Evolutionary conservation across 2,113 vertebrate species (phyloP), one percentile per base, ranked within the genome.

Genomic region (Falco punctatus): DNA sequence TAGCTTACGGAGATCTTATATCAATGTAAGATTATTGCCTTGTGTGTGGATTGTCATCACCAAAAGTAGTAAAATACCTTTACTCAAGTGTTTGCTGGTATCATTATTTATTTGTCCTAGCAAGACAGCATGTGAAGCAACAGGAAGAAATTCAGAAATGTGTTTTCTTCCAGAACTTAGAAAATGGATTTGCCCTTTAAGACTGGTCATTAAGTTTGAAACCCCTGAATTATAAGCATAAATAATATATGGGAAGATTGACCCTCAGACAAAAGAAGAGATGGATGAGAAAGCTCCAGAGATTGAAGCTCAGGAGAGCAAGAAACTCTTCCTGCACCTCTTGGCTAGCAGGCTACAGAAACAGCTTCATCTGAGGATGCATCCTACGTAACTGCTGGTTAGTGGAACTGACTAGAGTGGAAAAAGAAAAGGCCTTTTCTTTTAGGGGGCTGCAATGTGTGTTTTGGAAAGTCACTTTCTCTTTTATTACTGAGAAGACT

Each of bases 171-270:
- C 27, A 70, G 81, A 94, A 91, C 62, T 70, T 38, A 35, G 8
- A 81, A 97, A 96, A 95, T 20, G 21, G 38, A 78, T 93, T 91
- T 88, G 17, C n/a, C 57, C 40, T 78, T 62, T 77, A 95, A 85
- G 51, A 62, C 10, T 55, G 14, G 28, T 80, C 10, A 5, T 80
- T 49, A 46, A 91, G 86, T n/a, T 87, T 55, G 62, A 86, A 91
- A 72, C 14, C 14, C 66, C 79, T 96, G 94, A 90, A 94, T 97
- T 94, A 90, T 81, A 87, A 69, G 61, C 55, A 59, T 81, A 88
- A 95, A 72, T 73, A 91, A 78, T 81, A 83, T 46, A 92, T 71
- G 27, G 57, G 35, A 95, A 95, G 77, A 91, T 80, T 95, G 82
- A 88, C 79, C 66, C 96, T 91, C 85, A 80, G 65, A 82, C 30